Evolutionary conservation across 2,797 vertebrate genomes (phyloP), one percentile per base, ranked within the genome.

Genomic region (Diceros bicornis): DNA sequence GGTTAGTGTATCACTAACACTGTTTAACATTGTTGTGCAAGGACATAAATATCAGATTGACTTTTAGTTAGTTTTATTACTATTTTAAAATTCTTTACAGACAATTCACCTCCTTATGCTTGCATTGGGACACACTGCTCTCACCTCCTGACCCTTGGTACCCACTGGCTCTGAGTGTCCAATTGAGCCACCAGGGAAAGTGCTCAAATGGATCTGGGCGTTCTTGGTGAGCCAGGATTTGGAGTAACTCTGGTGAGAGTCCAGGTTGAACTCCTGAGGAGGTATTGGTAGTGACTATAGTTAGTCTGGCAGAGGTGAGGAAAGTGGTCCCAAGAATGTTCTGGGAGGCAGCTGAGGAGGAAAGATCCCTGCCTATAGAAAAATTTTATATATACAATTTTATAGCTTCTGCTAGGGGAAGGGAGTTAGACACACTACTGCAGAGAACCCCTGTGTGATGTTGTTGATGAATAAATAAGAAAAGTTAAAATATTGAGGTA

Each of bases 21-120:
- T 85, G 29, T 59, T 47, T 89, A 64, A 61, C 62, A 92, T 89
- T 94, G 78, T 83, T 57, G 37, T 74, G n/a, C 55, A 85, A 85
- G 10, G 62, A 81, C 74, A 84, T 81, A 57, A 84, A 72, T 81
- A 57, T 89, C 37, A 66, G n/a, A 41, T 57, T 75, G 34, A 77
- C 23, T 64, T 74, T 94, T 79, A 66, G 27, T 85, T 69, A 50
- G 52, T 74, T 90, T 90, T 86, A 72, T 81, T 89, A 66, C 41
- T 71, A 32, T 29, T 87, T 71, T 82, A 25, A 94, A 61, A 13
- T 68, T 34, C 10, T 79, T 87, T 87, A 50, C 16, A 55, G 32
- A 34, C 27, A 64, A 44, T 75, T 96, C 20, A 44, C 44, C 20
- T 71, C 11, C 55, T 57, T 96, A 29, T 92, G 41, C 55, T 82